These are phyloP conservation scores for Schlechtendalia chinensis DNA, from an alignment of 1,140 invertebrate genomes.

Conservation along the genomic window DNA sequence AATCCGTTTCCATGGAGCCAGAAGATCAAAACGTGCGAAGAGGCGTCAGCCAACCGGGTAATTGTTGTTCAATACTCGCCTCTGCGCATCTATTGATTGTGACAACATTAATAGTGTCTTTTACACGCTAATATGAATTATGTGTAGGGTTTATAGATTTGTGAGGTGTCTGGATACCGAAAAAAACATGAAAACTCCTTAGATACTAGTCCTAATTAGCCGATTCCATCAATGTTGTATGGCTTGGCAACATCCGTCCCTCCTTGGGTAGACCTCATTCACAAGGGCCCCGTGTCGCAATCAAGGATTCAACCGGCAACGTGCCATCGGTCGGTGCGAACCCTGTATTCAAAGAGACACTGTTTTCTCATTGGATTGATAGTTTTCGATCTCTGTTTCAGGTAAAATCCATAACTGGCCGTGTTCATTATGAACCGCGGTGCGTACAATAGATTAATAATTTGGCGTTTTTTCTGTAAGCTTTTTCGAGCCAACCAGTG, in stretches of 20 bases:
- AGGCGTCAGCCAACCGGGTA: constrained; percentile 82
- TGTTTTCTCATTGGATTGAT: constrained; percentile 75
- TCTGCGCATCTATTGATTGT: no score
- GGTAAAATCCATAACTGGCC: constrained; percentile 51
- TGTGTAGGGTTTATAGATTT: constrained; percentile 60
- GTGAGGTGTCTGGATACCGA: constrained; percentile 75
- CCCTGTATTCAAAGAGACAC: constrained; percentile 58
- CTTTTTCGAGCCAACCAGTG: constrained; percentile 80
- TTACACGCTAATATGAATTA: no score
- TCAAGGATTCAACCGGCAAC: constrained; percentile 60
- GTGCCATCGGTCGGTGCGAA: constrained; percentile 55
- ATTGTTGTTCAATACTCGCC: no score
- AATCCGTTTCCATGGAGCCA: constrained; percentile 79
- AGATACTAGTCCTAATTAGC: constrained; percentile 79
- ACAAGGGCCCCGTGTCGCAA: constrained; percentile 60
- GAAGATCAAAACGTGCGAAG: constrained; percentile 80
- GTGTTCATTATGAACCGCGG: neutral
- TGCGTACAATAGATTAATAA: neutral
- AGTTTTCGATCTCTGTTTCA: constrained; percentile 82
- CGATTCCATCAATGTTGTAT: constrained; percentile 82
- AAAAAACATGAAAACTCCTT: constrained; percentile 58
- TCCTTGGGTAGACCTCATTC: constrained; percentile 87
- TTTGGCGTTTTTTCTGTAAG: constrained; percentile 58
- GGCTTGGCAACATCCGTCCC: constrained; percentile 84
- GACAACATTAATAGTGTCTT: no score